These are phyloP conservation scores for Lacerta viridis DNA, from an alignment of 2,797 vertebrate species.

Conservation along the genomic window DNA sequence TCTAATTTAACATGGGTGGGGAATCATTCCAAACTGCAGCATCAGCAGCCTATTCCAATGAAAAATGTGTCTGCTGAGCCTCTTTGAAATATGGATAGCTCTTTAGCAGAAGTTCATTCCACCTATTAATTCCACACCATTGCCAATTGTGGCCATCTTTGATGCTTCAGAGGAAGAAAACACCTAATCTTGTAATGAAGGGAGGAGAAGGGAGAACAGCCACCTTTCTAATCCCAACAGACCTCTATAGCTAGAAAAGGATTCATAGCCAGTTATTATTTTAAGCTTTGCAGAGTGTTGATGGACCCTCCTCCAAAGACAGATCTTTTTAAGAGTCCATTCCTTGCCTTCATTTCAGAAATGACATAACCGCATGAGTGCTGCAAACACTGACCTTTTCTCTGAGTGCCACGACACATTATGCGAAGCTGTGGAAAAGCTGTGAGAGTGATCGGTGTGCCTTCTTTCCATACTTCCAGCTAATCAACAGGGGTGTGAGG, in stretches of 20 bases:
- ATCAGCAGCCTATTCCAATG: background rate
- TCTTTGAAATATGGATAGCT: background rate
- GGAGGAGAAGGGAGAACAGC: background rate
- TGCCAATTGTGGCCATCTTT: background rate
- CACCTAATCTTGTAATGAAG: background rate
- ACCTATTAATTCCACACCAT: background rate
- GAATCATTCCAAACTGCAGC: background rate
- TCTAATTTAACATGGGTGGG: background rate
- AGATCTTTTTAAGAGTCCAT: background rate
- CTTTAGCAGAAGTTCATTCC: conserved; percentile 5
- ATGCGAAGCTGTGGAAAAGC: background rate
- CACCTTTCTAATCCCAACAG: background rate
- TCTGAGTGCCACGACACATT: too few species aligned
- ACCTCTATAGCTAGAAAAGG: background rate
- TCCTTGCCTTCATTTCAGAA: background rate
- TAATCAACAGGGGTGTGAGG: background rate
- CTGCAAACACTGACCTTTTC: background rate
- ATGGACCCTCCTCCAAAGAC: background rate
- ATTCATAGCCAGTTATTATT: background rate
- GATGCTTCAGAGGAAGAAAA: background rate
- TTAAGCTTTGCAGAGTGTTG: background rate
- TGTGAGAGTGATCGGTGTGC: background rate
- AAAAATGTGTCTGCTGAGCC: background rate
- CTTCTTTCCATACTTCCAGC: background rate
- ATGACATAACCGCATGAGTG: background rate